Evolutionary conservation across 2,113 vertebrate species (phyloP).

Genomic region (Plectropomus leopardus): DNA sequence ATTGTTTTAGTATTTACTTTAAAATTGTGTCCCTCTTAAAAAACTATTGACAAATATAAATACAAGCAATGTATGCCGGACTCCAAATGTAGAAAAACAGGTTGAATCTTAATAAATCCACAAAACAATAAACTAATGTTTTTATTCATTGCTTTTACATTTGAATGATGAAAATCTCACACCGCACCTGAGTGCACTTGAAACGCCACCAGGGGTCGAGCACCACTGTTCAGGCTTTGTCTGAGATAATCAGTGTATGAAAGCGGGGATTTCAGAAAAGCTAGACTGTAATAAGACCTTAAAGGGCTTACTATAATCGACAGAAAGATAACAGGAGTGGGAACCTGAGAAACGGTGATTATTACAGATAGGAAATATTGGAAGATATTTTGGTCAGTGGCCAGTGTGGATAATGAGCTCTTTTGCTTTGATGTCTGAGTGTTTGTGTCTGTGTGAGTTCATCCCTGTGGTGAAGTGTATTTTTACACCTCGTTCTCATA

Average conservation of each 20-base stretch:
- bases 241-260: constrained; percentile 48
- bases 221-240: constrained; percentile 12
- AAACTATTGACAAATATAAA: not conserved
- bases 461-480: constrained; percentile 39
- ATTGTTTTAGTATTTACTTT: not conserved
- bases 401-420: constrained; percentile 57
- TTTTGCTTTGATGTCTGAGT: constrained; percentile 60
- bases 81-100: not conserved
- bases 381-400: constrained; percentile 36
- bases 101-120: not conserved
- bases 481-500: constrained; percentile 43
- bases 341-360: constrained; percentile 16
- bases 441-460: constrained; percentile 15
- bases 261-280: constrained; percentile 41
- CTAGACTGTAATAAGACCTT: constrained; percentile 20
- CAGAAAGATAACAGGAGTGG: constrained; percentile 8
- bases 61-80: not conserved
- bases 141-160: constrained; percentile 49
- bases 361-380: constrained; percentile 19
- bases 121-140: constrained; percentile 17
- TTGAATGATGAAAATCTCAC: constrained; percentile 57
- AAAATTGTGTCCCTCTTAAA: too few species aligned
- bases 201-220: constrained; percentile 30
- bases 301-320: constrained; percentile 16
- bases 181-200: constrained; percentile 59